These are phyloP conservation scores for Magallana nippona DNA, from an alignment of 2,888 invertebrate genomes.

Conservation along the genomic window DNA sequence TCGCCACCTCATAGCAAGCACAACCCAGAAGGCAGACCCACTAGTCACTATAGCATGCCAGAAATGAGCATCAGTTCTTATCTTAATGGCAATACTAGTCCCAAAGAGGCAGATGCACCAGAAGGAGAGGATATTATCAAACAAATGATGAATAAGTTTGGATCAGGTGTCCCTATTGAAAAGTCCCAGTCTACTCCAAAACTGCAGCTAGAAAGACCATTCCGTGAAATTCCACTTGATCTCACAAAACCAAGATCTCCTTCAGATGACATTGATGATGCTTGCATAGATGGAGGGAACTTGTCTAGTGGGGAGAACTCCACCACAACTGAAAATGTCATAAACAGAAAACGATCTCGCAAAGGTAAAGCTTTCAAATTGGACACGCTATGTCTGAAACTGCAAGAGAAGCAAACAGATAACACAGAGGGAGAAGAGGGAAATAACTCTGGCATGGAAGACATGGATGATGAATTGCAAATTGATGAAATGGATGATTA, in stretches of 20 bases:
- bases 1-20: slow-evolving; percentile 43
- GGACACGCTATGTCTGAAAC: slow-evolving; percentile 81
- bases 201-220: background rate
- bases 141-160: slow-evolving; percentile 75
- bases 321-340: slow-evolving; percentile 75
- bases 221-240: slow-evolving; percentile 71
- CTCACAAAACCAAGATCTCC: slow-evolving; percentile 72
- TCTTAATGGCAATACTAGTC: slow-evolving; percentile 57
- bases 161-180: slow-evolving; percentile 58
- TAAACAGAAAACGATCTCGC: slow-evolving; percentile 84
- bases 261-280: slow-evolving; percentile 41
- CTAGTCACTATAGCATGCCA: slow-evolving; percentile 49
- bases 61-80: slow-evolving; percentile 53
- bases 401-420: slow-evolving; percentile 68
- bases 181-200: background rate
- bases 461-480: slow-evolving; percentile 40
- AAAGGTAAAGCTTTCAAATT: slow-evolving; percentile 93
- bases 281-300: slow-evolving; percentile 48
- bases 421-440: slow-evolving; percentile 42
- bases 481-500: slow-evolving; percentile 44
- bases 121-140: slow-evolving; percentile 70
- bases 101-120: slow-evolving; percentile 50
- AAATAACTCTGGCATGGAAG: slow-evolving; percentile 22
- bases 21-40: slow-evolving; percentile 31
- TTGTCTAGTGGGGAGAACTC: slow-evolving; percentile 61